A percentile compares a stretch with the other conserved stretches of the same genome.
Evolutionary conservation across 2,888 invertebrate species (phyloP).

Genomic region (Polyommatus icarus): DNA sequence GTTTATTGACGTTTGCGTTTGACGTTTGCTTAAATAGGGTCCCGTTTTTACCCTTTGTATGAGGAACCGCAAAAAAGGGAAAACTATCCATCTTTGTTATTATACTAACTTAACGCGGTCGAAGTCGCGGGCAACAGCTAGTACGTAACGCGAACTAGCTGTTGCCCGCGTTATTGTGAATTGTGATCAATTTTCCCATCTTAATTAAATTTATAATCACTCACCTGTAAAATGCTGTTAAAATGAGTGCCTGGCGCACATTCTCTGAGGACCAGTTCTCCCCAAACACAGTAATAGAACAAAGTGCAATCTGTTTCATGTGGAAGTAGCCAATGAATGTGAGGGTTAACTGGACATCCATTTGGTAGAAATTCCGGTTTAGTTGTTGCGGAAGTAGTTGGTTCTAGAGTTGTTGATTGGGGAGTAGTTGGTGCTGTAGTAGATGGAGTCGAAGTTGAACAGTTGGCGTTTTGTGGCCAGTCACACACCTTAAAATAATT

Average conservation of each 20-base stretch:
- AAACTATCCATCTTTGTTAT: no score
- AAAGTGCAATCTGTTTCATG: constrained; percentile 55
- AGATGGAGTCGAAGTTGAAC: constrained; percentile 1
- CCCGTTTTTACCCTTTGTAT: no score
- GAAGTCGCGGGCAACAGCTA: no score
- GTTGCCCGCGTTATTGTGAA: no score
- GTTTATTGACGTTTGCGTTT: no score
- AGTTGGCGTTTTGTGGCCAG: no score
- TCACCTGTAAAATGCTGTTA: constrained; percentile 58
- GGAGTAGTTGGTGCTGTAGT: constrained; percentile 32
- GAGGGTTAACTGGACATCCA: constrained; percentile 62
- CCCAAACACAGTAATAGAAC: constrained; percentile 68
- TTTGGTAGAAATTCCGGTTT: constrained; percentile 51
- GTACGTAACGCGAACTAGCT: no score
- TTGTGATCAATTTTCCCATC: neutral
- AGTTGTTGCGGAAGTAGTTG: neutral
- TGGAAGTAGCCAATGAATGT: constrained; percentile 61
- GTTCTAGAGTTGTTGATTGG: constrained; percentile 14
- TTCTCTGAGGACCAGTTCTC: constrained; percentile 48
- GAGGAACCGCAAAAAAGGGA: no score
- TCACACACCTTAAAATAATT: neutral
- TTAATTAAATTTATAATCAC: constrained; percentile 20
- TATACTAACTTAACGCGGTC: no score
- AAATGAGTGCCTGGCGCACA: constrained; percentile 56
- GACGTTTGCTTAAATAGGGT: no score